A percentile compares a stretch with the other conserved stretches of the same genome.
Conservation (phyloP, 2,113 vertebrate species). For the Dasypus novemcinctus region DNA sequence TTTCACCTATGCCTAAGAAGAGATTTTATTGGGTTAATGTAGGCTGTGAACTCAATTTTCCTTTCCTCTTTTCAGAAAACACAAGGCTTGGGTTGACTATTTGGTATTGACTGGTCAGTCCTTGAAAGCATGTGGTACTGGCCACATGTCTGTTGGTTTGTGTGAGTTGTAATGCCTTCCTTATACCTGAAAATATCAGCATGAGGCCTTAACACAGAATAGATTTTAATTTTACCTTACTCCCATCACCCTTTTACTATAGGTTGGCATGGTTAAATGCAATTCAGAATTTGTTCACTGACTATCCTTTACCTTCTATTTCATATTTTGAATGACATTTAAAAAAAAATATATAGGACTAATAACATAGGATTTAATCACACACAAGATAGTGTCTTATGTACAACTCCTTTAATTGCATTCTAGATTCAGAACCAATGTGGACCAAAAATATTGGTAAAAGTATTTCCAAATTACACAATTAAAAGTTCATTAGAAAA, state of each 20-base stretch:
- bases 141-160: background rate
- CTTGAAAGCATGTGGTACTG: background rate
- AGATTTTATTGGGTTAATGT: background rate
- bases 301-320: background rate
- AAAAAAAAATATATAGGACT: no score
- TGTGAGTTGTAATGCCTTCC: background rate
- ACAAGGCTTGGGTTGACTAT: background rate
- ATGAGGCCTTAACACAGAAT: rapidly evolving
- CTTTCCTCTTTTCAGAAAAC: background rate
- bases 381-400: background rate
- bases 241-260: background rate
- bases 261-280: background rate
- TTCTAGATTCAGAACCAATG: background rate
- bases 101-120: background rate
- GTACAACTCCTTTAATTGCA: background rate
- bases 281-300: background rate
- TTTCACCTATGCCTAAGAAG: background rate
- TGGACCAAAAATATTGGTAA: background rate
- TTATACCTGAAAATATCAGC: background rate
- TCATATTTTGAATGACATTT: background rate
- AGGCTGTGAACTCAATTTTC: background rate
- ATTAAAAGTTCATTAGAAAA: background rate
- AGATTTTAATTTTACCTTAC: background rate
- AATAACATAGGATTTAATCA: background rate
- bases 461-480: background rate